phyloP scores from a whole-genome alignment of 2,797 vertebrate genomes.

The Meda fulgida region DNA sequence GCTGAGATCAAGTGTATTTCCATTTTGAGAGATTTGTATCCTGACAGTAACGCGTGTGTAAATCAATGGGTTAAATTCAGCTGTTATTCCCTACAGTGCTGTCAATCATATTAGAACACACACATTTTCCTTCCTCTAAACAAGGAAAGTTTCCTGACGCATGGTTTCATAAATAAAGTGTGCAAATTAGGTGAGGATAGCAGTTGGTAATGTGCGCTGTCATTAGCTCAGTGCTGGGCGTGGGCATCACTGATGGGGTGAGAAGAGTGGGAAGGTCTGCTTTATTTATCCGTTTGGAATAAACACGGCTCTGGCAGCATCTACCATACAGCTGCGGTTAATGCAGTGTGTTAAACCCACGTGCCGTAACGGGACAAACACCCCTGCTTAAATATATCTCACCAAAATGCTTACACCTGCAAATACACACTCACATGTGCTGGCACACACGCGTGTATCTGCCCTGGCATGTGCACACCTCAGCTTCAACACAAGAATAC shows the following conservation, averaged over 20 bases:
- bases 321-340: neutral
- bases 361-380: constrained; percentile 19
- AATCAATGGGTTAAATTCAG: neutral
- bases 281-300: constrained; percentile 24
- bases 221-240: constrained; percentile 6
- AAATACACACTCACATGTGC: constrained; percentile 11
- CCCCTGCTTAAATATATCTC: constrained; percentile 31
- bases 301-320: neutral
- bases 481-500: constrained; percentile 10
- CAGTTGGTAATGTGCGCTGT: neutral
- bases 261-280: constrained; percentile 12
- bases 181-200: constrained; percentile 28
- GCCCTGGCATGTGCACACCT: constrained; percentile 4
- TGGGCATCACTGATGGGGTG: constrained; percentile 2
- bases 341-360: neutral
- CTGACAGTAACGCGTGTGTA: constrained; percentile 3
- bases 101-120: neutral
- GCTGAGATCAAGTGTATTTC: neutral
- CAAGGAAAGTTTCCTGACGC: constrained; percentile 31
- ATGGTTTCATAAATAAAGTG: constrained; percentile 44
- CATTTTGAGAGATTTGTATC: constrained; percentile 17
- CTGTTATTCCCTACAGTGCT: constrained; percentile 24
- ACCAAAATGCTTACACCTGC: neutral
- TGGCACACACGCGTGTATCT: neutral
- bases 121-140: neutral